Evolutionary conservation across 2,797 vertebrate genomes (phyloP), one percentile per base, ranked within the genome.

Genomic region (Neosilurus hyrtlii): DNA sequence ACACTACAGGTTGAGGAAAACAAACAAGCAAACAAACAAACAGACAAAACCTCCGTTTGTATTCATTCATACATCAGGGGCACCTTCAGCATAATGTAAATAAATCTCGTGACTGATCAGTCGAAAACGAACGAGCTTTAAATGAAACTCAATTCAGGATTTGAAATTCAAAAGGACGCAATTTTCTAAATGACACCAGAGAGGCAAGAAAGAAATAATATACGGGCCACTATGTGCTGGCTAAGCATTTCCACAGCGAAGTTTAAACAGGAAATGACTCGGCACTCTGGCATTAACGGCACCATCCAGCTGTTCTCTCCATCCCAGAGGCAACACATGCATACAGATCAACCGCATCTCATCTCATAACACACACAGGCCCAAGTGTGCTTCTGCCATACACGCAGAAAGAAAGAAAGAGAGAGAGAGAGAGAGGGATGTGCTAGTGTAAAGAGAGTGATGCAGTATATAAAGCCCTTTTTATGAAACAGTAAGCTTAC

Each of bases 1-100:
- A 0, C 98, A 99, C 98, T 99, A 90, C 54, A 92, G 35, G 20
- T 76, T 61, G 6, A 7, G n/a, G 37, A 37, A 74, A 30, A 74
- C 9, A 56, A 30, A n/a, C 43, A 22, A 43, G 18, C 30, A 30
- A 30, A 2, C 30, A 77, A 65, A 4, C 12, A 43, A 49, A 1
- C 24, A 10, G 1, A 26, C 1, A 73, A 26, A 61, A 56, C 12
- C 10, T 35, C 4, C 35, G 10, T 3, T 35, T 2, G 0, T 2
- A 30, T 20, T 51, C 49, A 8, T 56, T 5, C 0, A 18, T 65
- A 76, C 24, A 14, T 54, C 18, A 87, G 82, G 24, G 73, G 35
- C 82, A 83, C 68, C 52, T 85, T 79, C 30, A 16, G 35, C 51
- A 56, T 74, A 66, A 54, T 6, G 30, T 30, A 67, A 59, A 72